phyloP scores from a whole-genome alignment of 2,113 vertebrate species.

The Hucho hucho region DNA sequence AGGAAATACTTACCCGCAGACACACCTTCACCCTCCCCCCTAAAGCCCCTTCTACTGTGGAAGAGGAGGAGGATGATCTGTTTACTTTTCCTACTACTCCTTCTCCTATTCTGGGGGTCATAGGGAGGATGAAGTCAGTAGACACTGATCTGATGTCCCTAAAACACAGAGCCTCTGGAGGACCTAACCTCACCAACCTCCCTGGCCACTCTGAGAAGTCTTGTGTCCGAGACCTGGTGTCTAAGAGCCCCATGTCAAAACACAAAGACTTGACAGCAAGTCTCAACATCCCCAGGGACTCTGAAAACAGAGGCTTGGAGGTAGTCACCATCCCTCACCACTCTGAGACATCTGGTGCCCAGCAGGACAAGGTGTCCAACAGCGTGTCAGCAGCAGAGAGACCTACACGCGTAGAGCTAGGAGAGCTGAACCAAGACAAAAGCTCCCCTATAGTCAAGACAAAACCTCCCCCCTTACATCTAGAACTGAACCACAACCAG shows the following conservation, averaged over 20 bases:
- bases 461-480: no score
- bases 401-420: no score
- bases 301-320: neutral
- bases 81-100: constrained; percentile 25
- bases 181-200: neutral
- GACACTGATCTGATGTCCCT: constrained; percentile 17
- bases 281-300: neutral
- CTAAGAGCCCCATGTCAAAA: constrained; percentile 22
- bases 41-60: constrained; percentile 30
- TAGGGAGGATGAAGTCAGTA: constrained; percentile 34
- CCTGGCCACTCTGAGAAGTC: neutral
- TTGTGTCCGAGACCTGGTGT: constrained; percentile 4
- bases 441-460: no score
- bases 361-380: neutral
- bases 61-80: constrained; percentile 28
- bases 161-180: constrained; percentile 6
- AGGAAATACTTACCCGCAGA: constrained; percentile 48
- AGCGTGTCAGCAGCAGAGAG: no score
- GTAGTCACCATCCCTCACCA: neutral
- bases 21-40: constrained; percentile 57
- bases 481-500: no score
- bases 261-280: constrained; percentile 15
- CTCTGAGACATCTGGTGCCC: neutral
- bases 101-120: constrained; percentile 13
- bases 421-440: no score